phyloP scores from a whole-genome alignment of 2,888 invertebrate species.

The Piscicola geometra region DNA sequence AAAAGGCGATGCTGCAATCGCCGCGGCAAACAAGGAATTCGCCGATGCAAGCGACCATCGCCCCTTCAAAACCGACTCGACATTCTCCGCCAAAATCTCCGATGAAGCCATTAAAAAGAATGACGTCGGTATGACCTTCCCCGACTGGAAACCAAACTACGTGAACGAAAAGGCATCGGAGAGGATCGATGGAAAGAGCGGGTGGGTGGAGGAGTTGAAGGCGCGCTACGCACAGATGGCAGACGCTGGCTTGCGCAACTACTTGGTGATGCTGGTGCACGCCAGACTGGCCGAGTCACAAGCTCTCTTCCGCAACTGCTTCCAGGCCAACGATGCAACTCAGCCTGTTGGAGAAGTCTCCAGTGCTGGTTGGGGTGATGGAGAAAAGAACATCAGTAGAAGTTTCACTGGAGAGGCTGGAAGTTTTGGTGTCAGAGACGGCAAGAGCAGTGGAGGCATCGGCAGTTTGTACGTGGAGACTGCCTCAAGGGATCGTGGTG shows the following conservation, averaged over 20 bases:
- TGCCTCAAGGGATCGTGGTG: constrained; percentile 1
- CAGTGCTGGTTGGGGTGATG: too few relatives aligned
- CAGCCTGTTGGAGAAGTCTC: too few relatives aligned
- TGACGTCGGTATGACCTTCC: too few relatives aligned
- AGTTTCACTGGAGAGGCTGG: too few relatives aligned
- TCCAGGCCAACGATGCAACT: not conserved
- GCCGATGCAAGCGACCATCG: too few relatives aligned
- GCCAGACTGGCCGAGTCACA: constrained; percentile 11
- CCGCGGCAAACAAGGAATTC: too few relatives aligned
- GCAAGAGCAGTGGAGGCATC: not conserved
- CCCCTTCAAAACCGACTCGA: too few relatives aligned
- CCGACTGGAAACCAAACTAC: not conserved
- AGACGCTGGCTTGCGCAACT: not conserved
- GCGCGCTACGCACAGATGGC: not conserved
- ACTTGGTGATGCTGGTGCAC: constrained; percentile 18
- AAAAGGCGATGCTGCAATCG: too few relatives aligned
- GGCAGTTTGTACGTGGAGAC: not conserved
- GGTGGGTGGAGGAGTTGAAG: constrained; percentile 16
- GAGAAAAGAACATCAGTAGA: too few relatives aligned
- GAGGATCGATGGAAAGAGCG: too few relatives aligned
- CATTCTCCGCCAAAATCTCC: too few relatives aligned
- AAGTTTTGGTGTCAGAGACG: not conserved
- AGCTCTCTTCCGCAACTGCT: not conserved
- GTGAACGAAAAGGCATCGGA: not conserved
- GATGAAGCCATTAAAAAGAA: too few relatives aligned